A percentile compares a stretch with the other conserved stretches of the same genome.
phyloP scores from a whole-genome alignment of 2,797 vertebrate species.

The Paratrypauchen microcephalus region DNA sequence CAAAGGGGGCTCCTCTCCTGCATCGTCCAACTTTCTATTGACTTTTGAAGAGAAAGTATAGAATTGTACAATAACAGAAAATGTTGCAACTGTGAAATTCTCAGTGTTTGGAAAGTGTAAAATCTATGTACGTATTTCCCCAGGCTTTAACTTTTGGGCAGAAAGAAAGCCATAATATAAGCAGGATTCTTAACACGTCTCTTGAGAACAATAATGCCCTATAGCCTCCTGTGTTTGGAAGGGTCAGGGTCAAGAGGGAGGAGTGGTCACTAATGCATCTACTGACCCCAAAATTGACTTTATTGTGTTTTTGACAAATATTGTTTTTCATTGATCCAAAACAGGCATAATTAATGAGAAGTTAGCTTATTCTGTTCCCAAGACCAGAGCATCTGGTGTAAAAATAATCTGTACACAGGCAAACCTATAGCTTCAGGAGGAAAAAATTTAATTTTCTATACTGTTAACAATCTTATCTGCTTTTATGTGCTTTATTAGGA shows the following conservation, averaged over 20 bases:
- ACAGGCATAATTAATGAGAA: background rate
- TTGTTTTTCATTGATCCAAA: conserved; percentile 1
- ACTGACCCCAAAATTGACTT: conserved; percentile 10
- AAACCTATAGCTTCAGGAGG: no score
- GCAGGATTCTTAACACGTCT: conserved; percentile 30
- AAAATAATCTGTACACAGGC: background rate
- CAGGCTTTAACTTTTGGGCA: background rate
- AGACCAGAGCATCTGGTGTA: background rate
- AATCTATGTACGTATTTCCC: background rate
- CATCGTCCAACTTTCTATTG: conserved; percentile 50
- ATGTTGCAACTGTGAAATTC: conserved; percentile 22
- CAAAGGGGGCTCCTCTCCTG: conserved; percentile 42
- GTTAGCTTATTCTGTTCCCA: background rate
- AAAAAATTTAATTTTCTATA: no score
- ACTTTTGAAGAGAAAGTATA: conserved; percentile 48
- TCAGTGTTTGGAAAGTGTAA: background rate
- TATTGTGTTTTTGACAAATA: conserved; percentile 6
- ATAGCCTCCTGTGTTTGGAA: conserved; percentile 11
- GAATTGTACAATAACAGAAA: conserved; percentile 32
- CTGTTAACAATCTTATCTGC: no score
- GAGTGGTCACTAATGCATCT: conserved; percentile 27
- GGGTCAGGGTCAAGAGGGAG: conserved; percentile 30
- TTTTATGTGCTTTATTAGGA: no score
- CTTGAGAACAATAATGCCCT: conserved; percentile 23
- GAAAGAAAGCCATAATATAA: conserved; percentile 26